A percentile compares a stretch with the other conserved stretches of the same genome.
Conservation (phyloP, 2,797 vertebrate species). For the Corythornis leucogaster region DNA sequence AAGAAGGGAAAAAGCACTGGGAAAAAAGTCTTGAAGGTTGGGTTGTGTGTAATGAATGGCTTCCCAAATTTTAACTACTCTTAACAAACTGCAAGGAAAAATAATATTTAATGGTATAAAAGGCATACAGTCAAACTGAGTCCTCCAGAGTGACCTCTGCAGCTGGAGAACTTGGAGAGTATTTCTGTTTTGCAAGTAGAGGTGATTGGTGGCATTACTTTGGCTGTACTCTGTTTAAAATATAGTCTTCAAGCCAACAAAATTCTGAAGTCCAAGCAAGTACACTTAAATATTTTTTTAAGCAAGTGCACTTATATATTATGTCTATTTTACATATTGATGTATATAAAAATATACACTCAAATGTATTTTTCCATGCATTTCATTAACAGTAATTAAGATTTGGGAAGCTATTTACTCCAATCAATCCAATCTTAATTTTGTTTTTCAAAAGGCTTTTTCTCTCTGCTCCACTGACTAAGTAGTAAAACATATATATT, state of each 20-base stretch:
- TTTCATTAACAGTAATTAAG: background rate
- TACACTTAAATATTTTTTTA: background rate
- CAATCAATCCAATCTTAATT: background rate
- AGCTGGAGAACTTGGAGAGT: background rate
- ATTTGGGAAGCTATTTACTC: background rate
- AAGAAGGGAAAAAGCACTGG: background rate
- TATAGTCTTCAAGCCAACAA: background rate
- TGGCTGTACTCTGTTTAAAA: background rate
- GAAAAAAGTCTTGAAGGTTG: background rate
- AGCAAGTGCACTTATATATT: background rate
- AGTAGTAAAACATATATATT: background rate
- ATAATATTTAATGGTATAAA: background rate
- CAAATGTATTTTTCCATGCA: background rate
- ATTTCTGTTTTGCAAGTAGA: background rate
- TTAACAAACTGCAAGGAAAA: conserved; percentile 1
- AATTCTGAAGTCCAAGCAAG: background rate
- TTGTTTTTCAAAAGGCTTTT: background rate
- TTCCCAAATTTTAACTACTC: background rate
- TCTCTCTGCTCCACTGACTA: background rate
- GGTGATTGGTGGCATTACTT: background rate
- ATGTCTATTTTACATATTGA: background rate
- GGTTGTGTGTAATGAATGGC: background rate
- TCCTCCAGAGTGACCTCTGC: background rate
- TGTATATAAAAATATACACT: background rate
- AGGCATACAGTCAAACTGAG: background rate